A percentile compares a stretch with the other conserved stretches of the same genome.
phyloP scores from a whole-genome alignment of 2,888 invertebrate genomes.

The Lepidocyrtoides sp. region DNA sequence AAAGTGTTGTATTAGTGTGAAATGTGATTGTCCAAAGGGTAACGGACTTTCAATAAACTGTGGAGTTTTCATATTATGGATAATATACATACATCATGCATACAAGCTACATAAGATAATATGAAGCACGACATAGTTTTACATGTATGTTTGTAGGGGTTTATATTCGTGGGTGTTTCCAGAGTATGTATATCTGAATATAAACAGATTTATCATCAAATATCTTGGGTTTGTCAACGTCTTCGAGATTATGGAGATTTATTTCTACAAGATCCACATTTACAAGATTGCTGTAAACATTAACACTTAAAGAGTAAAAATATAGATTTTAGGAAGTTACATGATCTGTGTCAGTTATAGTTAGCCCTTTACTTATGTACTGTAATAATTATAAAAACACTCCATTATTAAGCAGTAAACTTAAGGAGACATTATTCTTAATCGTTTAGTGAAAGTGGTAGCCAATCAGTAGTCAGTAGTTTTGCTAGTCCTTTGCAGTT shows the following conservation, averaged over 20 bases:
- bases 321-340: too few relatives aligned
- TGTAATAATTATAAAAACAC: not conserved
- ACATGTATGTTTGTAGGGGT: too few relatives aligned
- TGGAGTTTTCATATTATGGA: too few relatives aligned
- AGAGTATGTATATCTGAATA: too few relatives aligned
- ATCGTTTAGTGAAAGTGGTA: not conserved
- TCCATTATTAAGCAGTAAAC: not conserved
- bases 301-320: not conserved
- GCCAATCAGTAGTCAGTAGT: not conserved
- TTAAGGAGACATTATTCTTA: not conserved
- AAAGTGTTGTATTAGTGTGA: not conserved
- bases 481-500: not conserved
- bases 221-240: constrained; percentile 7
- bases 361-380: too few relatives aligned
- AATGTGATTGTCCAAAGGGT: not conserved
- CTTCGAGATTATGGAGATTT: constrained; percentile 69
- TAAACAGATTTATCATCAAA: not conserved
- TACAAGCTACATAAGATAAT: too few relatives aligned
- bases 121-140: too few relatives aligned
- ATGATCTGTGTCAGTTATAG: too few relatives aligned
- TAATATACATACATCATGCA: too few relatives aligned
- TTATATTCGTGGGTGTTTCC: too few relatives aligned
- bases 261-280: not conserved
- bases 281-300: not conserved
- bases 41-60: too few relatives aligned